Percentiles rank a stretch among this genome's conserved stretches.
Conservation (phyloP, 1,140 invertebrate species). For the Bombus confusus region DNA sequence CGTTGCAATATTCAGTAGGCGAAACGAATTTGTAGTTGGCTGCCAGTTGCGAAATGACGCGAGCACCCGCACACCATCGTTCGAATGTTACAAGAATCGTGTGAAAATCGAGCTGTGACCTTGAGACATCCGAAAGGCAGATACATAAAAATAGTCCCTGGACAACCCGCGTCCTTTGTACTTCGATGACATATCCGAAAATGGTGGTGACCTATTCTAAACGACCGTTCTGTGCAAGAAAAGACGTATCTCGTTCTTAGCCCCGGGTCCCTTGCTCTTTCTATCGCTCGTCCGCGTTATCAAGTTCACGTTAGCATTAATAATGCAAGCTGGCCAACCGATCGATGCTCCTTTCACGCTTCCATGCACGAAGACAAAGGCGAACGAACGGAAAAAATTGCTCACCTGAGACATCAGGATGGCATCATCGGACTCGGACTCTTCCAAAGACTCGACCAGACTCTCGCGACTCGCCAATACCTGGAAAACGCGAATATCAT, state of each 20-base stretch:
- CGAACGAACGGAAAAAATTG: constrained; percentile 46
- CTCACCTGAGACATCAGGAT: constrained; percentile 88
- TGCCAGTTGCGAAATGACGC: neutral
- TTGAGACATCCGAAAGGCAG: neutral
- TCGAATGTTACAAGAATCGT: neutral
- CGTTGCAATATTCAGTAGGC: neutral
- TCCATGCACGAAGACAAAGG: constrained; percentile 61
- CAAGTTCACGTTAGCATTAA: constrained; percentile 39
- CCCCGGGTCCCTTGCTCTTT: neutral
- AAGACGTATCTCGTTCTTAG: neutral
- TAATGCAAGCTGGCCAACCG: constrained; percentile 19
- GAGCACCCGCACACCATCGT: neutral
- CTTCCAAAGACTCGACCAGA: constrained; percentile 87
- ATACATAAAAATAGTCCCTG: neutral
- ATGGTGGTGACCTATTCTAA: neutral
- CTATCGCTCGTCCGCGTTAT: neutral
- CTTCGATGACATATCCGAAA: neutral
- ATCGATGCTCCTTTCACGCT: constrained; percentile 35
- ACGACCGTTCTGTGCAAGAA: neutral
- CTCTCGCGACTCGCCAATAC: constrained; percentile 90
- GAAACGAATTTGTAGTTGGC: neutral
- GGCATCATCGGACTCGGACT: constrained; percentile 89
- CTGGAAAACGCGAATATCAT: constrained; percentile 81
- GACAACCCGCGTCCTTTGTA: neutral
- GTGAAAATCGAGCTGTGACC: neutral